Percentiles rank a stretch among this genome's conserved stretches.
Evolutionary conservation across 2,113 vertebrate genomes (phyloP).

Genomic region (Nannobrachium achirus): DNA sequence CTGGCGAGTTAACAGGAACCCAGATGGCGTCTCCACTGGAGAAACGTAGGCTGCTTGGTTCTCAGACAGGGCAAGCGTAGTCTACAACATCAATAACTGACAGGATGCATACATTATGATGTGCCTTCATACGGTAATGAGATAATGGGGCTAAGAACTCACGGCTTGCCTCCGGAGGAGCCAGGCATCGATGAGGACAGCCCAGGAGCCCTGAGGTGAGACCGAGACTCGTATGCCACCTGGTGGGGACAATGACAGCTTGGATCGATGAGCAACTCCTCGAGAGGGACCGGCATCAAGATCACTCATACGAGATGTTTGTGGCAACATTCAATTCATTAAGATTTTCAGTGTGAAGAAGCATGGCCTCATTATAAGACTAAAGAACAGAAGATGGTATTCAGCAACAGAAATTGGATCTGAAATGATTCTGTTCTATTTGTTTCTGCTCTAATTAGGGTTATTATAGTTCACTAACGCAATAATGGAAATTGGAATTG

Average conservation of each 20-base stretch:
- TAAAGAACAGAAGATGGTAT: not conserved
- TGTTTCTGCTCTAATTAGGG: not conserved
- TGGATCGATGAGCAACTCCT: not conserved
- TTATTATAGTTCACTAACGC: no score
- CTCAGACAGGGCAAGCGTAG: not conserved
- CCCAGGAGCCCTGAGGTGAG: constrained; percentile 85
- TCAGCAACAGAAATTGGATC: not conserved
- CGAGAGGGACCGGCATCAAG: no score
- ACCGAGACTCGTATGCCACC: constrained; percentile 86
- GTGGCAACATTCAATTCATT: not conserved
- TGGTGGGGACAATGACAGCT: constrained; percentile 33
- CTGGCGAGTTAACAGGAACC: not conserved
- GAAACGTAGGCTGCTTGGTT: not conserved
- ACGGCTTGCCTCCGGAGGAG: constrained; percentile 87
- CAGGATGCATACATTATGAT: no score
- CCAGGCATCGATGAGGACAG: constrained; percentile 83
- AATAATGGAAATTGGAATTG: no score
- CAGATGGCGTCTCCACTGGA: not conserved
- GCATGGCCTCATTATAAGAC: not conserved
- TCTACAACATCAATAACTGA: no score
- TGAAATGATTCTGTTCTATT: not conserved
- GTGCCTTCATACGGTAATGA: no score
- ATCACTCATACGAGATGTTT: not conserved
- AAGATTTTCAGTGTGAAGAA: not conserved
- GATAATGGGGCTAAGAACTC: constrained; percentile 64